Conservation (phyloP, 2,797 vertebrate species). For the Cyprinodon diabolis region DNA sequence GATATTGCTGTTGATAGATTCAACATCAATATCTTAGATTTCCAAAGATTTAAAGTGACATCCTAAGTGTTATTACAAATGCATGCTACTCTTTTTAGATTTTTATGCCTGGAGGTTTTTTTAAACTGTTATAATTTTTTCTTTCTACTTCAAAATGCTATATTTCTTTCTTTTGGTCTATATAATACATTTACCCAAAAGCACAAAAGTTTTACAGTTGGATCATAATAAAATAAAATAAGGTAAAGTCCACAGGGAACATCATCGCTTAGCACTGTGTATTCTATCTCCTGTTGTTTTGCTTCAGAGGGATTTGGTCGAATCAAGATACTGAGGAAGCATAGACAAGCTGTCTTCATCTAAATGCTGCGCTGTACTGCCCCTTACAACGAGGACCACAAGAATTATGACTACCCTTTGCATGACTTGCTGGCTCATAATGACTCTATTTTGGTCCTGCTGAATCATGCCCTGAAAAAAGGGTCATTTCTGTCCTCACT, state of each 20-base stretch:
- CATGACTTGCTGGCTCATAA: conserved; percentile 67
- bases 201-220: background rate
- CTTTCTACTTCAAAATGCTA: background rate
- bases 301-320: background rate
- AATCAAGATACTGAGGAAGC: background rate
- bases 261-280: background rate
- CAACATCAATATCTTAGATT: no score
- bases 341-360: conserved; percentile 32
- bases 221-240: background rate
- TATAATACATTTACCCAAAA: background rate
- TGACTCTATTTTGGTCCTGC: conserved; percentile 74
- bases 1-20: no score
- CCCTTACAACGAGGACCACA: conserved; percentile 46
- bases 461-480: conserved; percentile 73
- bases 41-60: no score
- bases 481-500: conserved; percentile 61
- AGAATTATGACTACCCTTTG: conserved; percentile 64
- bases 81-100: background rate
- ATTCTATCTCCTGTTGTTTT: background rate
- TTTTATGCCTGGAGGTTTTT: background rate
- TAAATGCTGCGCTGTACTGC: conserved; percentile 67
- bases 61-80: background rate
- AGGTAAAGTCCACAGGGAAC: background rate
- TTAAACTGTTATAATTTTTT: background rate
- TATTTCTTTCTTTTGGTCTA: background rate